Base-by-base conservation (phyloP, 1,140 invertebrate species). In the Ruditapes philippinarum region DNA sequence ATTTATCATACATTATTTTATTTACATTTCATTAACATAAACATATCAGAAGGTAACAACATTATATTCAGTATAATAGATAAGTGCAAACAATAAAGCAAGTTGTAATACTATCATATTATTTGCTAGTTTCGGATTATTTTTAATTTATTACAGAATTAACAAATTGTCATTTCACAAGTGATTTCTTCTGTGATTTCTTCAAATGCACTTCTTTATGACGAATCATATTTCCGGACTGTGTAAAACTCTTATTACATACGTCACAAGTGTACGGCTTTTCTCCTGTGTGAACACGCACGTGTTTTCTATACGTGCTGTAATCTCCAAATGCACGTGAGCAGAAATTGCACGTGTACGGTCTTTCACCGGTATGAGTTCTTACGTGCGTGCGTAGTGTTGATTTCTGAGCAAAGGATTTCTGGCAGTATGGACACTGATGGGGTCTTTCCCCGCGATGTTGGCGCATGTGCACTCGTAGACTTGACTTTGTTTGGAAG, bases 231-330 rank as follows among this genome's bases (percentile, higher is more conserved):
- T 98, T 98, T 94, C 98, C 98, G 95, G 98, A 98, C 12, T 98
- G 98, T 92, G 98, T 98, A 95, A 98, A 98, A 0, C 98, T 98
- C 95, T 99, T 99, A 83, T 97, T 98, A 95, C 98, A 99, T 65
- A 97, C 98, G 96, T 98, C 98, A 95, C 98, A 99, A 31, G 97
- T 97, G 93, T 98, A 98, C 19, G 98, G 98, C 94, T 98, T 98
- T 95, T 98, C 98, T 0, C 98, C 98, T 2, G 98, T 98, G 93
- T 97, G 98, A 92, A 98, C 76, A 38, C 92, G 74, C 62, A 81
- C 38, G 74, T 93, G 92, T 33, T 92, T 91, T 25, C 80, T 85
- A 73, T 90, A 89, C 19, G 92, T 92, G 62, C 90, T 90, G 62
- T 90, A 94, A 98, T 98, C 87, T 12, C 74, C 45, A 57, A 92